Evolutionary conservation across 2,888 invertebrate species (phyloP), one percentile per base, ranked within the genome.

Genomic region (Drosophila ustulata): DNA sequence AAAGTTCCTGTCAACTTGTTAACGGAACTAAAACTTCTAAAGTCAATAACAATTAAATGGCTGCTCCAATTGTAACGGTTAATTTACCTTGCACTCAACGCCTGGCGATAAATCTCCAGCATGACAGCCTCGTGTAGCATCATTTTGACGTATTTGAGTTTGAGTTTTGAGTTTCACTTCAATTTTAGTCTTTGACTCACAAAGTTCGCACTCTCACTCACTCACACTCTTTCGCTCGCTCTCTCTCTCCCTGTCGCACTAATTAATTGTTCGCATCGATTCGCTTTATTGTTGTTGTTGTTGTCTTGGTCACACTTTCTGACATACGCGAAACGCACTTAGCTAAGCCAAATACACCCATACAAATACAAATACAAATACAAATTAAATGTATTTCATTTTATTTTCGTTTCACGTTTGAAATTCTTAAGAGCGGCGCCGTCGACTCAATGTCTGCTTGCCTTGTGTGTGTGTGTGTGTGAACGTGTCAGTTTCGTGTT

Each of bases 81-180:
- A 49, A 63, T 65, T 90, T 90, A 93, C 93, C 93, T 93, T 80
- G 92, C 92, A 86, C 90, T 92, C 72, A 93, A 82, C 69, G 93
- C 93, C 90, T 93, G 93, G 69, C 93, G 91, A 86, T 93, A 93
- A 88, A 93, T 93, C 81, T 93, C 93, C 91, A 93, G 76, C 93
- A 93, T 93, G 76, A 93, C 93, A 84, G 92, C 92, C 90, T 93
- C 93, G 92, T 93, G 93, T 66, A 93, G 92, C 93, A 93, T 93
- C 93, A 92, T 93, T 91, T 84, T 88, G 80, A 62, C 25, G 37
- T 28, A 2, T 37, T 37, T 8, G 9, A 8, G 7, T 30, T 30
- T 30, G n/a, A n/a, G n/a, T 34, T 34, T 39, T 61, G 23, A 25
- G 25, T 50, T 34, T 34, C 32, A 46, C 63, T 64, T 55, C 9